A percentile compares a stretch with the other conserved stretches of the same genome.
phyloP scores from a whole-genome alignment of 2,797 vertebrate species.

The Phataginus tetradactyla region DNA sequence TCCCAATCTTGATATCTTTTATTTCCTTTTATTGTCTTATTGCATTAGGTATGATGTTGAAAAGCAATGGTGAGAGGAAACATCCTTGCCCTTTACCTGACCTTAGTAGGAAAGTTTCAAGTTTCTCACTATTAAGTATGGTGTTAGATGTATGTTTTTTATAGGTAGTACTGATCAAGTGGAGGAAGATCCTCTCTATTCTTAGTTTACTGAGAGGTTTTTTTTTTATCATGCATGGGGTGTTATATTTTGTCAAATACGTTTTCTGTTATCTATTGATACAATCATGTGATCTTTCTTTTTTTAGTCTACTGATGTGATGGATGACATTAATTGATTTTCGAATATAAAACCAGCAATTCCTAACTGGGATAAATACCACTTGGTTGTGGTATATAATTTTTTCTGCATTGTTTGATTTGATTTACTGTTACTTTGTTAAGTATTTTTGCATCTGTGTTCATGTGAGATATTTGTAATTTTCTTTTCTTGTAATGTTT shows the following conservation, averaged over 20 bases:
- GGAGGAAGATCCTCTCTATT: background rate
- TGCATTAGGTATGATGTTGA: background rate
- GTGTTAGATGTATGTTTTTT: background rate
- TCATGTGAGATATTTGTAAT: background rate
- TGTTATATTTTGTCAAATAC: background rate
- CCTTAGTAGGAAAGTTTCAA: background rate
- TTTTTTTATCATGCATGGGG: background rate
- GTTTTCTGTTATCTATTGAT: background rate
- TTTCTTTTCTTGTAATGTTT: background rate
- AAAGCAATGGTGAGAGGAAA: background rate
- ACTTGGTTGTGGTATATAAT: background rate
- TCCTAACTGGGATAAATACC: background rate
- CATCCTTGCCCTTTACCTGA: background rate
- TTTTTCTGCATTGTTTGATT: background rate
- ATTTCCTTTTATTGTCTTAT: background rate
- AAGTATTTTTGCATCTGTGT: background rate
- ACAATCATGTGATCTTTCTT: background rate
- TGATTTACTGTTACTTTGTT: background rate
- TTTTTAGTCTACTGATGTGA: background rate
- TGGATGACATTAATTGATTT: background rate
- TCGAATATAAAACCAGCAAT: background rate
- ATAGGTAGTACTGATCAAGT: background rate
- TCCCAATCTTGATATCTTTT: background rate
- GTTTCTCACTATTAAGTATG: background rate
- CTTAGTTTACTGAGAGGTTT: background rate